Evolutionary conservation across 2,113 vertebrate species (phyloP).

Genomic region (Thamnophis sirtalis): DNA sequence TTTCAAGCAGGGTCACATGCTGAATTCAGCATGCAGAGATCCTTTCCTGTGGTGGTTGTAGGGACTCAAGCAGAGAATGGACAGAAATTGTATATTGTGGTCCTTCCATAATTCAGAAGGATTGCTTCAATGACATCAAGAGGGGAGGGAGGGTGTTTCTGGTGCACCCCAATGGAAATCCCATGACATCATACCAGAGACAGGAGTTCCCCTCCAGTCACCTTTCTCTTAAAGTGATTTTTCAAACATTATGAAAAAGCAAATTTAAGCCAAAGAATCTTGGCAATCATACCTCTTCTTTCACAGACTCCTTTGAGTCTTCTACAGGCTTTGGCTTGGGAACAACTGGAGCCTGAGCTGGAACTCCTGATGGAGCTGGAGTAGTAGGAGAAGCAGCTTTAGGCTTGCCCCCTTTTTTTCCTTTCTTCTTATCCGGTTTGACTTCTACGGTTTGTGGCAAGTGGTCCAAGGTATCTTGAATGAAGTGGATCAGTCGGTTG

Average conservation of each 20-base stretch:
- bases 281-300: conserved; percentile 57
- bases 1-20: not conserved
- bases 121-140: not conserved
- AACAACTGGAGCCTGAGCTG: not conserved
- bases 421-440: conserved; percentile 58
- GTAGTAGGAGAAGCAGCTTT: conserved; percentile 41
- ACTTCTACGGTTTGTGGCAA: conserved; percentile 69
- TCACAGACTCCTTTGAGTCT: conserved; percentile 20
- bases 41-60: not conserved
- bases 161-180: not conserved
- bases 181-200: too few species aligned
- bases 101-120: not conserved
- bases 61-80: too few species aligned
- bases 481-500: conserved; percentile 71
- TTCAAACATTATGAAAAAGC: not conserved
- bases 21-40: not conserved
- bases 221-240: not conserved
- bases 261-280: not conserved
- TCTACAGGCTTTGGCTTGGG: conserved; percentile 1
- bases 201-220: not conserved
- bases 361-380: not conserved
- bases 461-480: conserved; percentile 74
- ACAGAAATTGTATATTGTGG: too few species aligned
- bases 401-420: conserved; percentile 49
- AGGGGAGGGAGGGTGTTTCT: not conserved